A percentile compares a stretch with the other conserved stretches of the same genome.
Conservation (phyloP, 2,797 vertebrate species). For the Champsocephalus esox region DNA sequence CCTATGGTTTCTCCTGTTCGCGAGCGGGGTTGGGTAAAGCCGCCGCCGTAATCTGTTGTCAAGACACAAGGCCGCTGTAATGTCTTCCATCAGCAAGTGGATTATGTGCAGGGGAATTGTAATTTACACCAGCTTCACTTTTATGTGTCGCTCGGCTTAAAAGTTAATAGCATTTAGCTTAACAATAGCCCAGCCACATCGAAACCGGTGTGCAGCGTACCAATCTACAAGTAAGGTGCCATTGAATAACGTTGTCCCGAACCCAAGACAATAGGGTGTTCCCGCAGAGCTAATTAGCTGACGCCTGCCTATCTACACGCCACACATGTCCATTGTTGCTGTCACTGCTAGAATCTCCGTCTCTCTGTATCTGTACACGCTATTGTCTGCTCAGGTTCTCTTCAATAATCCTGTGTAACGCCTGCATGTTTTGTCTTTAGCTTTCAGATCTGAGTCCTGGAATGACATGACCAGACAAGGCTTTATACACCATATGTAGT, state of each 20-base stretch:
- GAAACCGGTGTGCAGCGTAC: constrained; percentile 73
- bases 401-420: constrained; percentile 86
- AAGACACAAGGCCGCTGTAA: constrained; percentile 87
- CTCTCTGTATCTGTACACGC: constrained; percentile 69
- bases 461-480: constrained; percentile 81
- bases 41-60: constrained; percentile 86
- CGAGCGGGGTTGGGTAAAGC: constrained; percentile 77
- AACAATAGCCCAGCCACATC: constrained; percentile 84
- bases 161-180: constrained; percentile 87
- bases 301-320: constrained; percentile 85
- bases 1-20: constrained; percentile 79
- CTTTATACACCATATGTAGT: constrained; percentile 61
- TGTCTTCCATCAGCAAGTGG: constrained; percentile 87
- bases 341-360: constrained; percentile 75
- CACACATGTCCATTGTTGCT: constrained; percentile 85
- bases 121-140: constrained; percentile 88
- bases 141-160: constrained; percentile 84
- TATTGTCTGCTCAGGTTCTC: constrained; percentile 81
- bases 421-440: constrained; percentile 78
- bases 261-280: constrained; percentile 80
- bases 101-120: constrained; percentile 86
- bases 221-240: constrained; percentile 86
- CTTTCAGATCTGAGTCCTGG: constrained; percentile 69
- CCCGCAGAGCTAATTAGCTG: constrained; percentile 85
- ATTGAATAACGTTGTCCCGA: constrained; percentile 69